Evolutionary conservation across 1,140 invertebrate species (phyloP).

Genomic region (Phenacoccus solenopsis): DNA sequence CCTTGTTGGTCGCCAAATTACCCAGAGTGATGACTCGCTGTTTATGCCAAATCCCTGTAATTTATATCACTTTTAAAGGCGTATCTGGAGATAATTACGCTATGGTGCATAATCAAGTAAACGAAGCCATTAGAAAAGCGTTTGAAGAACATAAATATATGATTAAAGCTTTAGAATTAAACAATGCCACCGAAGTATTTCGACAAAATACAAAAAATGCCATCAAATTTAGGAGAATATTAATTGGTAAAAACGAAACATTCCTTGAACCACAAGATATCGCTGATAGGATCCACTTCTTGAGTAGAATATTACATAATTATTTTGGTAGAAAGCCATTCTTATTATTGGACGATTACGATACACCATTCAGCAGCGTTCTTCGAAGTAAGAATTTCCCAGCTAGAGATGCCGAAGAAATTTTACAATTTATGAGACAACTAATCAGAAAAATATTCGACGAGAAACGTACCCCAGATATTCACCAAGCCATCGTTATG

Average conservation of each 20-base stretch:
- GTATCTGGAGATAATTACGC: background rate
- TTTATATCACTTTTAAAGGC: background rate
- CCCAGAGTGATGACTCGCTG: background rate
- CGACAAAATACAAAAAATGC: background rate
- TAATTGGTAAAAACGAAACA: background rate
- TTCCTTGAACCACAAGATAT: background rate
- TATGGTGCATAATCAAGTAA: background rate
- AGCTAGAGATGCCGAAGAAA: background rate
- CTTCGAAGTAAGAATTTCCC: background rate
- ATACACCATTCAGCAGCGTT: background rate
- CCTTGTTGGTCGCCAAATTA: background rate
- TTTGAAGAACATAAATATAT: background rate
- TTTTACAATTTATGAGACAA: background rate
- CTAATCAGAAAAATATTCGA: background rate
- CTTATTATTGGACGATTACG: background rate
- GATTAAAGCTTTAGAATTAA: background rate
- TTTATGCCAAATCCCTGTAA: background rate
- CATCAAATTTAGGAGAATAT: background rate
- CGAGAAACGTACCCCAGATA: background rate
- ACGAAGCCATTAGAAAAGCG: background rate
- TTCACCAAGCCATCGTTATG: background rate
- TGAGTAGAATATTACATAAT: background rate
- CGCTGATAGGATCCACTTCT: background rate
- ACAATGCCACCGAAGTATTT: background rate
- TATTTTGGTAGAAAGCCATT: background rate